A percentile compares a stretch with the other conserved stretches of the same genome.
Conservation (phyloP, 2,797 vertebrate genomes). For the Carduelis carduelis region DNA sequence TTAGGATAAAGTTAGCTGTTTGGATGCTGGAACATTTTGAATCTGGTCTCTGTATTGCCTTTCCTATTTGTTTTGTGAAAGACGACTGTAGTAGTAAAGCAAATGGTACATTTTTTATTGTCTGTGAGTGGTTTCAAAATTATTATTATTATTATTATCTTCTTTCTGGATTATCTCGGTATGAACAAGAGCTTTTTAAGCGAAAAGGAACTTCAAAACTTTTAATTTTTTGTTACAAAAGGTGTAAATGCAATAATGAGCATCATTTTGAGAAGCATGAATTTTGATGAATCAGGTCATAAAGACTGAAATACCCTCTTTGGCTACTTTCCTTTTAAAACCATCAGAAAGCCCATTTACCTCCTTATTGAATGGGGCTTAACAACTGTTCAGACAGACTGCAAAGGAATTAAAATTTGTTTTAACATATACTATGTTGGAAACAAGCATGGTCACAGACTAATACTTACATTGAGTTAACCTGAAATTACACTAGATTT, state of each 20-base stretch:
- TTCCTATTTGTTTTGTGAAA: neutral
- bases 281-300: neutral
- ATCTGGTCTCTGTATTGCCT: neutral
- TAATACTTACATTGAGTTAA: neutral
- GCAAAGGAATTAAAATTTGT: neutral
- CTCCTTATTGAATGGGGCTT: neutral
- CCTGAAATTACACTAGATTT: neutral
- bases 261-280: neutral
- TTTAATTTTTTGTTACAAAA: neutral
- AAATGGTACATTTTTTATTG: neutral
- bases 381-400: neutral
- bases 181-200: neutral
- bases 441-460: neutral
- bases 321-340: neutral
- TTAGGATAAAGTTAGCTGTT: neutral
- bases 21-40: neutral
- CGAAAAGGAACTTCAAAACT: neutral
- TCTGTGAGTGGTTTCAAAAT: neutral
- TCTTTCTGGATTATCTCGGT: neutral
- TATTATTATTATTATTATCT: neutral
- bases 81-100: neutral
- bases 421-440: neutral
- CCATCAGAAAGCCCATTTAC: neutral
- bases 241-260: neutral
- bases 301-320: neutral